Evolutionary conservation across 2,113 vertebrate species (phyloP).

Genomic region (Neodontobutis hainanensis): DNA sequence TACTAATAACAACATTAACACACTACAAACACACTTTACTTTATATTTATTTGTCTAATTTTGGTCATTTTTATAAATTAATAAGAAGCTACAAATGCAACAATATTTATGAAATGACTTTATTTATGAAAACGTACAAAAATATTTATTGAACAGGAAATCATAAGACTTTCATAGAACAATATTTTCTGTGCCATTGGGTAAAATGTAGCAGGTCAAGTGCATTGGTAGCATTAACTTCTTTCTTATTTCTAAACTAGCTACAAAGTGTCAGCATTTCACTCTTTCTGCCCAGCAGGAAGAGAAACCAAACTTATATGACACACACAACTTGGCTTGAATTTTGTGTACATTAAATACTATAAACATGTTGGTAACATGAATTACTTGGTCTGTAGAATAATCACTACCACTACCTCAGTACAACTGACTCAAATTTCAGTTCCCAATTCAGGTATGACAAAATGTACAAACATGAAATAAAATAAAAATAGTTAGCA

Average conservation of each 20-base stretch:
- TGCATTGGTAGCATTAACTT: constrained; percentile 5
- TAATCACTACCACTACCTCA: constrained; percentile 1
- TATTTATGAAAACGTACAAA: constrained; percentile 82
- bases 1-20: no score
- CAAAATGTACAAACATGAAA: constrained; percentile 12
- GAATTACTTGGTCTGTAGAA: constrained; percentile 9
- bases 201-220: constrained; percentile 20
- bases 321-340: constrained; percentile 18
- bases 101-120: constrained; percentile 67
- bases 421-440: background rate
- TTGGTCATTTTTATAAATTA: background rate
- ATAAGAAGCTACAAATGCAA: background rate
- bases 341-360: background rate
- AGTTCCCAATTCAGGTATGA: background rate
- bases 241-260: constrained; percentile 11
- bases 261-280: constrained; percentile 21
- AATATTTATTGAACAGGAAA: constrained; percentile 56
- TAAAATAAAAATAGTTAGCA: constrained; percentile 10
- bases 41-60: no score
- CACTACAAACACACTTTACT: no score
- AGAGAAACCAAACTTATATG: constrained; percentile 41
- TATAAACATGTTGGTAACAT: background rate
- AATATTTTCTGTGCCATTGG: constrained; percentile 20
- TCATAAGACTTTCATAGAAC: constrained; percentile 75
- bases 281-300: constrained; percentile 73